Evolutionary conservation across 1,140 invertebrate species (phyloP).

Genomic region (Apis dorsata): DNA sequence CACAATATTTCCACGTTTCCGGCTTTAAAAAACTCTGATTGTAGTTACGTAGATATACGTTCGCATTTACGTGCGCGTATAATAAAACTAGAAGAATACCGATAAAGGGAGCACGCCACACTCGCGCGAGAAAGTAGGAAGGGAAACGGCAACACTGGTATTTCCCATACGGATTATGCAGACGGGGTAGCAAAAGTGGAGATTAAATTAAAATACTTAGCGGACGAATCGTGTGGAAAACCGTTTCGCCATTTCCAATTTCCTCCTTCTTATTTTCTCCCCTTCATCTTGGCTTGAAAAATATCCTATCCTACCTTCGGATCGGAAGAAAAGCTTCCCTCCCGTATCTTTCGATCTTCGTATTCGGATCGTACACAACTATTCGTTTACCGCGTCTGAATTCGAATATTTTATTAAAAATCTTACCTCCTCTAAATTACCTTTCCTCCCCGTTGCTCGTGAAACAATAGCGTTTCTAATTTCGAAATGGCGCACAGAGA

Average conservation of each 20-base stretch:
- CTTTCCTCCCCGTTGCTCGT: not conserved
- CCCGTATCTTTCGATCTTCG: not conserved
- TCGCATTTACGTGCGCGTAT: not conserved
- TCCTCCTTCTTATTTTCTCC: too few relatives aligned
- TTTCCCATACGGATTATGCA: conserved; percentile 50
- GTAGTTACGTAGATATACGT: not conserved
- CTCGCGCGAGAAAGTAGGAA: not conserved
- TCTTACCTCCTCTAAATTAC: not conserved
- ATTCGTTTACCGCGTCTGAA: not conserved
- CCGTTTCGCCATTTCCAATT: not conserved
- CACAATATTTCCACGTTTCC: conserved; percentile 2
- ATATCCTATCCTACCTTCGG: not conserved
- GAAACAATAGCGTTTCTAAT: not conserved
- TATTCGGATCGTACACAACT: not conserved
- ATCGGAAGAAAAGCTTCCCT: not conserved
- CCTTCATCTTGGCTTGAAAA: not conserved
- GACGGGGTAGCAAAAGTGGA: conserved; percentile 15
- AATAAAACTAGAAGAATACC: not conserved
- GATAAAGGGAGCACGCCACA: not conserved
- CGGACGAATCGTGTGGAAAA: not conserved
- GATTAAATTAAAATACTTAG: conserved; percentile 56
- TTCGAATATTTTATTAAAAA: not conserved
- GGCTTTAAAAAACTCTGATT: not conserved
- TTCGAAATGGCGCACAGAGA: not conserved
- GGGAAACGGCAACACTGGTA: not conserved